Base-by-base conservation (phyloP, 2,797 vertebrate species). In the Lophotriccus pileatus region DNA sequence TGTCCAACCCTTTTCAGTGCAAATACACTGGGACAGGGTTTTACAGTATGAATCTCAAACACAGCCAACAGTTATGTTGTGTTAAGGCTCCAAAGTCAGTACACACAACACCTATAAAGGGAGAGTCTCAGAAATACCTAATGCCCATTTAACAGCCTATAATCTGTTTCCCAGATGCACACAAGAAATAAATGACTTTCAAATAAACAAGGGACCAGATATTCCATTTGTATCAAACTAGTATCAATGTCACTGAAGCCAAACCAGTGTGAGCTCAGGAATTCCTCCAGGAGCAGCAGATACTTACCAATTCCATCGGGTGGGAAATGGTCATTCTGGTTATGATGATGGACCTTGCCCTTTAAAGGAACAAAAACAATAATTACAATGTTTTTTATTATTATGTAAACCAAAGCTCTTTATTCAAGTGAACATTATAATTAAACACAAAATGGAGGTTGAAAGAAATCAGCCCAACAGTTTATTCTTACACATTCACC, bases 241-340 rank as follows among this genome's bases (percentile, higher is more conserved):
- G 10, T 67, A 36, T 22, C 58, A 70, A 25, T 69, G 39, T 50
- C 49, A 73, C 41, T 41, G 55, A 46, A 70, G 58, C 19, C 53
- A 70, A 47, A 70, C 5, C 18, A 55, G 17, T 0, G 20, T n/a
- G 37, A 95, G 92, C 75, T 72, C 69, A 67, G 25, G 34, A 89
- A 43, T 25, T 68, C 64, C 78, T 63, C 41, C 41, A 77, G 79
- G 34, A 87, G 67, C 14, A 73, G 91, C 75, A 84, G 82, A 84
- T 7, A 97, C 98, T 98, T 97, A 99, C 99, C 99, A 96, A 99
- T 99, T 97, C 99, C 99, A 97, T 99, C 99, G 79, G 98, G 98
- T 96, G 98, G 99, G 94, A 99, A 99, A 96, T 99, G 99, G 78
- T 99, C 99, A 25, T 98, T 98, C 97, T 99, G 99, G 97, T 98